phyloP scores from a whole-genome alignment of 2,888 invertebrate genomes.

The Globia sparganii region DNA sequence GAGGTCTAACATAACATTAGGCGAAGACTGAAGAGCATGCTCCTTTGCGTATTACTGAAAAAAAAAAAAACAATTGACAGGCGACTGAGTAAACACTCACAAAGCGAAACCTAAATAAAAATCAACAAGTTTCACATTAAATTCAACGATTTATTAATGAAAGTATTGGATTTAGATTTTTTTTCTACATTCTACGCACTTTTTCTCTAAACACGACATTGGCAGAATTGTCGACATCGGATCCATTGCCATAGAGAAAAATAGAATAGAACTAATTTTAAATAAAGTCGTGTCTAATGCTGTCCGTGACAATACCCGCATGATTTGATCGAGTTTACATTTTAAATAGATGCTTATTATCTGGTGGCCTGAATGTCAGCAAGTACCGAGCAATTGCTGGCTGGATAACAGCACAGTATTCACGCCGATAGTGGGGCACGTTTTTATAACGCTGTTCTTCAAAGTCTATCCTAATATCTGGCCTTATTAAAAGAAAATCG shows the following conservation, averaged over 20 bases:
- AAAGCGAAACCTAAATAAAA: background rate
- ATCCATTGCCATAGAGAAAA: too few relatives aligned
- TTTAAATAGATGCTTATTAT: constrained; percentile 7
- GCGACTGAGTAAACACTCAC: background rate
- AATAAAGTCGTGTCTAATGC: constrained; percentile 2
- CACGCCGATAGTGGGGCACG: background rate
- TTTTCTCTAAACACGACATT: too few relatives aligned
- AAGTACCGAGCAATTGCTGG: background rate
- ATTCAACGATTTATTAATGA: too few relatives aligned
- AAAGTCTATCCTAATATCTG: background rate
- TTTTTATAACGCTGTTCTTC: background rate
- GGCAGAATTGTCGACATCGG: too few relatives aligned
- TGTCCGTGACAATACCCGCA: constrained; percentile 42
- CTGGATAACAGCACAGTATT: background rate
- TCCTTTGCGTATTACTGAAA: background rate
- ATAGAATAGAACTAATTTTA: background rate
- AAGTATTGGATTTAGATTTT: too few relatives aligned
- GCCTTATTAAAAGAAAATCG: too few relatives aligned
- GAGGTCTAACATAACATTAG: background rate
- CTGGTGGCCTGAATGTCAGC: constrained; percentile 32
- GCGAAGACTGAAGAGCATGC: background rate
- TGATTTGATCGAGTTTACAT: constrained; percentile 35
- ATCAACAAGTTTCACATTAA: too few relatives aligned
- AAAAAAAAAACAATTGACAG: background rate
- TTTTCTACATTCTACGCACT: too few relatives aligned